A percentile compares a stretch with the other conserved stretches of the same genome.
These are phyloP conservation scores for Acanthurus lineatus DNA, from an alignment of 2,797 vertebrate species.

Conservation along the genomic window DNA sequence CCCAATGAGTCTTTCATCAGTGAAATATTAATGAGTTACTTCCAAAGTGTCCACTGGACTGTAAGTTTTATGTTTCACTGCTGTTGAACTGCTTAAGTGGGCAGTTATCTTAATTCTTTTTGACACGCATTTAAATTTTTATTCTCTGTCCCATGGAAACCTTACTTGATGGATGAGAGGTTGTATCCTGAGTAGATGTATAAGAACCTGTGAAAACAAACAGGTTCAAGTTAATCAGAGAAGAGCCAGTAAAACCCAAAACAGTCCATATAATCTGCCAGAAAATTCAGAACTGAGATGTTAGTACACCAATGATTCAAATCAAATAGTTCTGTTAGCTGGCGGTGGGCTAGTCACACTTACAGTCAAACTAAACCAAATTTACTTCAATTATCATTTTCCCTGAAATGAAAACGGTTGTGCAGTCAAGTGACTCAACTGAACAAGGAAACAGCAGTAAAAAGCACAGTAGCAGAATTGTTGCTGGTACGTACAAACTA, in stretches of 20 bases:
- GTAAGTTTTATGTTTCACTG: neutral
- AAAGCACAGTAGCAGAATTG: neutral
- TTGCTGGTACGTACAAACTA: neutral
- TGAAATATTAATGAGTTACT: neutral
- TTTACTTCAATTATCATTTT: neutral
- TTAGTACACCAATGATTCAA: no score
- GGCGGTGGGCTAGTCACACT: neutral
- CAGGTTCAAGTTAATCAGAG: neutral
- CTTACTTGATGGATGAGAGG: constrained; percentile 18
- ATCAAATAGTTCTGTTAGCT: neutral
- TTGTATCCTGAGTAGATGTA: neutral
- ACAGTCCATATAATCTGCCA: no score
- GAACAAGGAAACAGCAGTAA: neutral
- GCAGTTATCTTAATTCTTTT: neutral
- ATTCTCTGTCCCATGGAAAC: neutral
- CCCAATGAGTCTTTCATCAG: neutral
- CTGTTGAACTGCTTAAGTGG: neutral
- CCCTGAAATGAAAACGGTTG: neutral
- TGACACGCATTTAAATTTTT: constrained; percentile 2
- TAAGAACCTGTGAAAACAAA: constrained; percentile 31
- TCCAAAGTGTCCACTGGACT: neutral
- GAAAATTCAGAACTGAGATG: no score
- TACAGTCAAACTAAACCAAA: neutral
- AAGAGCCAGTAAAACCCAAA: neutral
- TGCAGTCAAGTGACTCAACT: neutral